phyloP scores from a whole-genome alignment of 2,797 vertebrate genomes.

The Pantherophis alleghaniensis region DNA sequence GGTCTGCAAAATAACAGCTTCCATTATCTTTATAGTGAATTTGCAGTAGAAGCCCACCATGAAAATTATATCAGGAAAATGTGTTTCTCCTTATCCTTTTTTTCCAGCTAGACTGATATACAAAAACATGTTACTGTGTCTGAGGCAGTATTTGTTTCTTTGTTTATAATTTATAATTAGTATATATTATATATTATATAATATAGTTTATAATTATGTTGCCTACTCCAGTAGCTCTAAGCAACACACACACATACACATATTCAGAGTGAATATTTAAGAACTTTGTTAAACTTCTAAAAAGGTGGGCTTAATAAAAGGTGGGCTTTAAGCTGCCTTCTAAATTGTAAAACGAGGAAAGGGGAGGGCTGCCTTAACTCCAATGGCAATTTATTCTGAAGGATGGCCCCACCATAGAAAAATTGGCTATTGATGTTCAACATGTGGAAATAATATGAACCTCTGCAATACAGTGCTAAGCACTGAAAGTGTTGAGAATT shows the following conservation, averaged over 20 bases:
- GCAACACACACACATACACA: background rate
- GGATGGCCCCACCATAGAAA: background rate
- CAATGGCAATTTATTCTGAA: background rate
- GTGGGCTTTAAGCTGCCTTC: background rate
- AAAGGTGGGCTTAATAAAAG: background rate
- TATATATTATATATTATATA: too few relatives aligned
- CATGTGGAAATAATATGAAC: background rate
- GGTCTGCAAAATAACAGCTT: background rate
- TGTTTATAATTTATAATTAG: background rate
- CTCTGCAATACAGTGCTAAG: background rate
- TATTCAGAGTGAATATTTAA: background rate
- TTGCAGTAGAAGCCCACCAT: background rate
- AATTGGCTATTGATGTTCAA: background rate
- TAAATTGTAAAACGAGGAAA: background rate
- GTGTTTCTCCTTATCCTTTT: background rate
- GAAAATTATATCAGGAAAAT: background rate
- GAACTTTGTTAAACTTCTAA: background rate
- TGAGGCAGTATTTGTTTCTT: background rate
- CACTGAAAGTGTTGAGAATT: background rate
- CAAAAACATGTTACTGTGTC: background rate
- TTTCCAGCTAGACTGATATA: background rate
- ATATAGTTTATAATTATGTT: background rate
- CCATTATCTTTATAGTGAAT: background rate
- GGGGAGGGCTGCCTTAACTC: background rate
- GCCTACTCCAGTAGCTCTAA: background rate